A percentile compares a stretch with the other conserved stretches of the same genome.
phyloP scores from a whole-genome alignment of 2,797 vertebrate species.

The Amazona ochrocephala region DNA sequence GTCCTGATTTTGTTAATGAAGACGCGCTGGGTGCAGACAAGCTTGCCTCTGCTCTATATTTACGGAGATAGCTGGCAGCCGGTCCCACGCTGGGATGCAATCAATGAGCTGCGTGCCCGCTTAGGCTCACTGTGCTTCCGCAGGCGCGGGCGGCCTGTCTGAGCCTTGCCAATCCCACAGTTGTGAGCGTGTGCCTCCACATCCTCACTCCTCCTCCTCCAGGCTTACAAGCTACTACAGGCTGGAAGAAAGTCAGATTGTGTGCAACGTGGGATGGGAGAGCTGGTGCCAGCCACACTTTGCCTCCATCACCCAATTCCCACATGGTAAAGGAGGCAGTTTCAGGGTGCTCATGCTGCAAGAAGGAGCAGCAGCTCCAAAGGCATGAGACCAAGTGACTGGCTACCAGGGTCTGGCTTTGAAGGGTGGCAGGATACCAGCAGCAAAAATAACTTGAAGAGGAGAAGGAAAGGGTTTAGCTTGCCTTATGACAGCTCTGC shows the following conservation, averaged over 20 bases:
- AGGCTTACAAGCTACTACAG: background rate
- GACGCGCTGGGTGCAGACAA: background rate
- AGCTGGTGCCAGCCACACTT: background rate
- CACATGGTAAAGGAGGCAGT: background rate
- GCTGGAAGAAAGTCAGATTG: background rate
- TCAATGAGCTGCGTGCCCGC: accelerated
- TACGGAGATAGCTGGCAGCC: background rate
- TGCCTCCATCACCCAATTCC: background rate
- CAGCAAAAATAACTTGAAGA: background rate
- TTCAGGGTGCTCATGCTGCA: background rate
- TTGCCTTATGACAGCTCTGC: background rate
- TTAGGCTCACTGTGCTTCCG: background rate
- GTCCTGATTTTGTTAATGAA: background rate
- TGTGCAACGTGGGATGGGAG: accelerated
- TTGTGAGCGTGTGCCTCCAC: accelerated
- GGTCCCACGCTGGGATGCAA: background rate
- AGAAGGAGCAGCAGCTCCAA: background rate
- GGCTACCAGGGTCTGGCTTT: background rate
- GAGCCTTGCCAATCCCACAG: background rate
- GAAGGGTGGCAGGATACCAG: background rate
- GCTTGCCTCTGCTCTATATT: constrained; percentile 4
- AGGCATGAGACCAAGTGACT: background rate
- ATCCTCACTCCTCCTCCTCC: background rate
- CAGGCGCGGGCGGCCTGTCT: background rate
- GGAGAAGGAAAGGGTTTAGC: background rate